Evolutionary conservation across 2,888 invertebrate species (phyloP), one percentile per base, ranked within the genome.

Genomic region (Cyclophora punctaria): DNA sequence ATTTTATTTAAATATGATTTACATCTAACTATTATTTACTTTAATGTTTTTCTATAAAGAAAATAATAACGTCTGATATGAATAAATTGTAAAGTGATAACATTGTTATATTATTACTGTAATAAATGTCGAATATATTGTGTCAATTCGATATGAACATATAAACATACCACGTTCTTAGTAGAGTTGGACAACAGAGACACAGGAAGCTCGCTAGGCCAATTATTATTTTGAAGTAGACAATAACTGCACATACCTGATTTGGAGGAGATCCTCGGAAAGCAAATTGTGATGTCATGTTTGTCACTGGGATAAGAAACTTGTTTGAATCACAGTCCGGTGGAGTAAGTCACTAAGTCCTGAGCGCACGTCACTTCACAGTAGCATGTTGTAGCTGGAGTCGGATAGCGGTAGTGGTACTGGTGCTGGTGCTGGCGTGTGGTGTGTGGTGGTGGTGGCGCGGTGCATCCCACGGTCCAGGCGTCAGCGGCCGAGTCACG

Each of bases 201-300:
- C 49, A 64, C 37, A 58, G 35, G 49, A 51, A 58, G 50, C 64
- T 77, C 77, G 77, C 78, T 62, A 57, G 65, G 76, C 76, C 64
- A 61, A 61, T 56, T 53, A 55, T 50, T 35, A 50, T 49, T 50
- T 53, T 49, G 20, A 20, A 20, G 20, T 56, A 49, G 48, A 52
- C 46, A 43, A 48, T 45, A 46, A 49, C 44, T 48, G 47, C 55
- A 63, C 73, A 76, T 80, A 89, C 89, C 89, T 88, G 89, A 65
- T 87, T 89, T 50, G 89, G 89, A 51, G 89, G 89, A 59, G 89
- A 89, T 80, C 89, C 88, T 75, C 89, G 71, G 77, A 88, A 89
- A 63, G 89, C 89, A 66, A 89, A 89, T 69, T 89, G 89, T 61
- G 89, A 89, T 57, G 88, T 89, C 89, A 89, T 44, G 34, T 89